A percentile compares a stretch with the other conserved stretches of the same genome.
Evolutionary conservation across 2,797 vertebrate genomes (phyloP).

Genomic region (Pampus argenteus): DNA sequence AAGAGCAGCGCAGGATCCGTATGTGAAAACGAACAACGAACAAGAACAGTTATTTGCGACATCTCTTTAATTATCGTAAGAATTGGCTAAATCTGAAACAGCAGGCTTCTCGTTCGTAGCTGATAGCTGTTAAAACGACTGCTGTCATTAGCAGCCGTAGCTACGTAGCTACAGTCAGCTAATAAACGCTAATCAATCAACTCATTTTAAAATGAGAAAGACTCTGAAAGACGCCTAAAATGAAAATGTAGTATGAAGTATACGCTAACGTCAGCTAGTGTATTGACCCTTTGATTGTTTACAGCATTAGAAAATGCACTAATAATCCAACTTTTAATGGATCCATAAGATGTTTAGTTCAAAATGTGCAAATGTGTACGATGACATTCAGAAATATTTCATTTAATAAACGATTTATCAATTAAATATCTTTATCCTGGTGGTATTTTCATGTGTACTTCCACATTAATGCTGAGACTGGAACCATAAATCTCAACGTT

Average conservation of each 20-base stretch:
- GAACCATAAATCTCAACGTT: not conserved
- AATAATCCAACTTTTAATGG: not conserved
- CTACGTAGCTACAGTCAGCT: not conserved
- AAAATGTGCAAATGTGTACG: not conserved
- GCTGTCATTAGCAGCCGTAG: not conserved
- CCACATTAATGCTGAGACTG: not conserved
- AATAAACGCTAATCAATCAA: not conserved
- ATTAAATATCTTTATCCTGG: not conserved
- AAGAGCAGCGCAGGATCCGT: conserved; percentile 65
- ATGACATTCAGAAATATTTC: not conserved
- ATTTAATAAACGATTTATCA: conserved; percentile 7
- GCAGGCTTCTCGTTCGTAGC: too few species aligned
- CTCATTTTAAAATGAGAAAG: too few species aligned
- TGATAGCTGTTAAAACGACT: too few species aligned
- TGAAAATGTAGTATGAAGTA: too few species aligned
- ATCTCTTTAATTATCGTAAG: not conserved
- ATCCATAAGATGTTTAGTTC: not conserved
- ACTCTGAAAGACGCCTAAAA: too few species aligned
- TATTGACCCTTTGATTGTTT: not conserved
- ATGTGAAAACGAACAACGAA: too few species aligned
- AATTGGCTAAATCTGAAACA: not conserved
- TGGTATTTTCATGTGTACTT: not conserved
- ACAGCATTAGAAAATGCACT: not conserved
- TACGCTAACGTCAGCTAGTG: too few species aligned
- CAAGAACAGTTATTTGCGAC: not conserved